Evolutionary conservation across 2,888 invertebrate genomes (phyloP).

Genomic region (Drosophila paramelanica): DNA sequence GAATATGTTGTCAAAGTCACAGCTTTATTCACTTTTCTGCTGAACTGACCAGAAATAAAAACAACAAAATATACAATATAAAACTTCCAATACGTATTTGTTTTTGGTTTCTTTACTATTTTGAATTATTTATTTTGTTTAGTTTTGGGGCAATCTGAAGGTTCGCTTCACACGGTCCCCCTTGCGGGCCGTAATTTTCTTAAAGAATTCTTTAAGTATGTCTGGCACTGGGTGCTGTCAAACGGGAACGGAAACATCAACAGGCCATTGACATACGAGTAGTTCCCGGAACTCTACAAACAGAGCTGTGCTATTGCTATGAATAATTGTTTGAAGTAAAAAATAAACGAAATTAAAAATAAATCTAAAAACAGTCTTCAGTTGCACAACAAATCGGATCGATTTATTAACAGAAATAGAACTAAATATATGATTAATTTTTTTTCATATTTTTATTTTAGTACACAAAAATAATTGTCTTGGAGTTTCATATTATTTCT

Average conservation of each 20-base stretch:
- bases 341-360: background rate
- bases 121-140: slow-evolving; percentile 7
- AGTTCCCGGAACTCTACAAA: slow-evolving; percentile 18
- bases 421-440: background rate
- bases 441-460: background rate
- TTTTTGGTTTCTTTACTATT: slow-evolving; percentile 11
- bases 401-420: background rate
- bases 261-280: slow-evolving; percentile 23
- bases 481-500: no score
- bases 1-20: slow-evolving; percentile 50
- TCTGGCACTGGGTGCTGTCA: background rate
- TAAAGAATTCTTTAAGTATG: slow-evolving; percentile 24
- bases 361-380: background rate
- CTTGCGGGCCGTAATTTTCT: slow-evolving; percentile 25
- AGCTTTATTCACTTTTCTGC: slow-evolving; percentile 46
- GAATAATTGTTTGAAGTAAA: background rate
- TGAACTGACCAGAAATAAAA: slow-evolving; percentile 38
- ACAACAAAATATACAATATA: slow-evolving; percentile 11
- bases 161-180: slow-evolving; percentile 32
- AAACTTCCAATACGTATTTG: slow-evolving; percentile 4
- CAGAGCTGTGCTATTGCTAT: background rate
- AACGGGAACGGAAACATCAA: slow-evolving; percentile 5
- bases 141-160: slow-evolving; percentile 7
- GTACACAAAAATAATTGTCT: no score
- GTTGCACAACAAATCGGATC: background rate